phyloP scores from a whole-genome alignment of 2,888 invertebrate genomes.

The Leptopilina syphax region DNA sequence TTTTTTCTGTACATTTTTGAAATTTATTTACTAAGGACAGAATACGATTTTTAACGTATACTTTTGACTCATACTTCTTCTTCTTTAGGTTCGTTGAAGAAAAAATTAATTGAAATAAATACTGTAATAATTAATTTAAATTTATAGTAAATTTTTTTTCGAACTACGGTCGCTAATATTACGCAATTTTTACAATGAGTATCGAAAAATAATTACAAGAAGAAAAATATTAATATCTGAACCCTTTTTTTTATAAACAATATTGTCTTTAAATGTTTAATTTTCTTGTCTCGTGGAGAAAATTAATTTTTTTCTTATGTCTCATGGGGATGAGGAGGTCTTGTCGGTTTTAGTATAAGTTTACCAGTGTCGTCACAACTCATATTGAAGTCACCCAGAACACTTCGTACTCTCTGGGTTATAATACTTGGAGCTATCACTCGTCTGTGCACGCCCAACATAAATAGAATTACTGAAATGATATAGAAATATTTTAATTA shows the following conservation, averaged over 20 bases:
- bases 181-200: too few relatives aligned
- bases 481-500: too few relatives aligned
- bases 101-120: too few relatives aligned
- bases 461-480: slow-evolving; percentile 88
- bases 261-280: not conserved
- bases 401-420: slow-evolving; percentile 92
- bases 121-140: too few relatives aligned
- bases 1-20: slow-evolving; percentile 2
- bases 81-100: too few relatives aligned
- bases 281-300: not conserved
- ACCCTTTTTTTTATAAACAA: not conserved
- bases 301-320: slow-evolving; percentile 59
- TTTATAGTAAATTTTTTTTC: too few relatives aligned
- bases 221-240: not conserved
- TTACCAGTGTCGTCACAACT: slow-evolving; percentile 98
- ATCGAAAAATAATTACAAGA: too few relatives aligned
- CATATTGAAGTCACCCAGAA: slow-evolving; percentile 97
- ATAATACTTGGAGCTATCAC: slow-evolving; percentile 98
- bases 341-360: slow-evolving; percentile 90
- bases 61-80: not conserved
- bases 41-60: not conserved
- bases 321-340: slow-evolving; percentile 73
- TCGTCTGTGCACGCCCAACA: slow-evolving; percentile 93
- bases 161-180: too few relatives aligned
- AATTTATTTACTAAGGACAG: not conserved